Base-by-base conservation (phyloP, 30 jellyfish, hydroid and myxozoan genomes). In the Sanderia malayensis region DNA sequence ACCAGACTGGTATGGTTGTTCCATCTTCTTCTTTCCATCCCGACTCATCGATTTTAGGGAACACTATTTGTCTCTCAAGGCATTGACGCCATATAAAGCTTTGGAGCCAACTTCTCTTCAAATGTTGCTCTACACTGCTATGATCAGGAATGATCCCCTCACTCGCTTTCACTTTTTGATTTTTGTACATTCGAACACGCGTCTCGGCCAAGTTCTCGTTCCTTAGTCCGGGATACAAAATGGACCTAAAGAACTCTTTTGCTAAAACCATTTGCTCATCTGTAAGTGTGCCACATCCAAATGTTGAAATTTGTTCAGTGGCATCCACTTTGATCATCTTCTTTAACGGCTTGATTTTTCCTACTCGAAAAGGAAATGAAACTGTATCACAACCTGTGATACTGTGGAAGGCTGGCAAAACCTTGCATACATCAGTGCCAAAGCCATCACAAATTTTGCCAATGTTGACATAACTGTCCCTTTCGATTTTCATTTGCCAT, bases 101-200 rank as follows among this genome's bases (percentile, higher is more conserved):
- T 77, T 58, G 66, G 23, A 33, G 41, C 0, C 67, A 61, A 31
- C 55, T 41, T 70, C 82, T 62, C 71, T 70, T 70, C 28, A 70
- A 28, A 52, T 45, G 82, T 49, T 70, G 82, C 70, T 58, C 28
- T 46, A 71, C 24, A 26, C 76, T 55, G 67, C 58, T 53, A 30
- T 73, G 77, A 19, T 61, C 76, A 11, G 76, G 86, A 57, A 58
- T 73, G 31, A 73, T 55, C 58, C 86, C 86, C 46, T 19, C 31
- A 55, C 86, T 57, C 58, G 75, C 41, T 67, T 73, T 28, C 60
- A 73, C 86, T 73, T 73, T 73, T 66, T 72, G 84, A 18, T 67
- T 72, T 72, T 72, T 27, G 74, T 72, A 72, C 84, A 72, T 72
- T 29, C 74, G 74, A 46, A 58, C 31, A 31, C 61, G 28, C 28